Evolutionary conservation across 2,888 invertebrate genomes (phyloP).

Genomic region (Amphipyra tragopoginis): DNA sequence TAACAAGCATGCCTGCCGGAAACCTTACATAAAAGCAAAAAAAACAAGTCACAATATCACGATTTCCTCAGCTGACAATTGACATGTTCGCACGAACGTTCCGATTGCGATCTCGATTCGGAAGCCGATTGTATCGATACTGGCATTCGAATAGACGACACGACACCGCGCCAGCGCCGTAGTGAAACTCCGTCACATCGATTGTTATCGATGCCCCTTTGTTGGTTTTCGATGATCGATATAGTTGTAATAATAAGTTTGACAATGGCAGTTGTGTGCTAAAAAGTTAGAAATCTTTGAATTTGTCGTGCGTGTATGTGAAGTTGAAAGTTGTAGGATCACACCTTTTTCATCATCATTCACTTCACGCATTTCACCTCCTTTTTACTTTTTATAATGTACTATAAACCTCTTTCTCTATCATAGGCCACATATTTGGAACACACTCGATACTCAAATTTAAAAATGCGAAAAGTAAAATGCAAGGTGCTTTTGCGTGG

Average conservation of each 20-base stretch:
- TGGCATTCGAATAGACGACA: slow-evolving; percentile 59
- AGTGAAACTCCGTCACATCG: slow-evolving; percentile 61
- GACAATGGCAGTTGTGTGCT: slow-evolving; percentile 35
- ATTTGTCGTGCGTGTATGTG: slow-evolving; percentile 21
- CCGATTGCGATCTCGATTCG: slow-evolving; percentile 67
- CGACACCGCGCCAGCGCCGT: slow-evolving; percentile 23
- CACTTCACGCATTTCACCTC: no score
- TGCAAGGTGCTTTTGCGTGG: no score
- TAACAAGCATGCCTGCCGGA: slow-evolving; percentile 13
- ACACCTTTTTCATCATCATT: no score
- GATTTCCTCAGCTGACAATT: slow-evolving; percentile 52
- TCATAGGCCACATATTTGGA: no score
- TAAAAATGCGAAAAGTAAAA: no score
- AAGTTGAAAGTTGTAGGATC: no score
- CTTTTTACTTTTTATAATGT: no score
- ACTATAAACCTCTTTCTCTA: no score
- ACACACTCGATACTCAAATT: no score
- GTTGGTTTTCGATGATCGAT: slow-evolving; percentile 57
- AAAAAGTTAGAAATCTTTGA: slow-evolving; percentile 23
- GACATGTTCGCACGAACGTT: slow-evolving; percentile 70
- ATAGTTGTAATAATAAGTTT: slow-evolving; percentile 47
- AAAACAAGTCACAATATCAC: slow-evolving; percentile 38
- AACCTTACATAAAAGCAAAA: slow-evolving; percentile 9
- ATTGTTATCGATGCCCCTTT: slow-evolving; percentile 56
- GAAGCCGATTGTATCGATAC: slow-evolving; percentile 68